phyloP scores from a whole-genome alignment of 1,140 invertebrate species.

The Drosophila takahashii region DNA sequence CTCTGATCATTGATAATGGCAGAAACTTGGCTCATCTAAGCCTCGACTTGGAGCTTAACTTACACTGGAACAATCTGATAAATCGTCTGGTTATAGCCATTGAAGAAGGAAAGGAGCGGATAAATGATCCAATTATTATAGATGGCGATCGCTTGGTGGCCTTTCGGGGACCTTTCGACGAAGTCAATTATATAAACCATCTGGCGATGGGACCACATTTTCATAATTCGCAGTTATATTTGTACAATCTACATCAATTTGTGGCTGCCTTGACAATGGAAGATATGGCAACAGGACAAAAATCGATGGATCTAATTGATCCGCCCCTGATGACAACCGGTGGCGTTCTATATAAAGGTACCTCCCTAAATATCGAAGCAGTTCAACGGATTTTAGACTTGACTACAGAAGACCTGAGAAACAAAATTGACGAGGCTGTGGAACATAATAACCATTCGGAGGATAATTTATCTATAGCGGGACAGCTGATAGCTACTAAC shows the following conservation, averaged over 20 bases:
- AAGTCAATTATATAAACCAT: slow-evolving; percentile 12
- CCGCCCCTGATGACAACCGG: slow-evolving; percentile 56
- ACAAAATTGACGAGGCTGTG: slow-evolving; percentile 28
- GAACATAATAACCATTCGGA: neutral
- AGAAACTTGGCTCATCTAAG: slow-evolving; percentile 13
- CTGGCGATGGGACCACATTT: neutral
- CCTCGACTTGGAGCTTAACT: slow-evolving; percentile 52
- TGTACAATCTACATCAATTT: slow-evolving; percentile 43
- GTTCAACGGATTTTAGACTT: slow-evolving; percentile 30
- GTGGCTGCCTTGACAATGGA: slow-evolving; percentile 38
- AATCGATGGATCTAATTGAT: slow-evolving; percentile 23
- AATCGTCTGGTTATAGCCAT: slow-evolving; percentile 30
- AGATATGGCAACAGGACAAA: slow-evolving; percentile 13
- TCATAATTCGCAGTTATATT: neutral
- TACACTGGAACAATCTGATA: slow-evolving; percentile 54
- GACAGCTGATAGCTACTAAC: slow-evolving; percentile 20
- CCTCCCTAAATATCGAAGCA: slow-evolving; percentile 11
- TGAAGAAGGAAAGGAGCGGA: slow-evolving; percentile 10
- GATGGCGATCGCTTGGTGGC: slow-evolving; percentile 58
- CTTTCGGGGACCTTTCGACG: slow-evolving; percentile 28
- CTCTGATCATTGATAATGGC: slow-evolving; percentile 44
- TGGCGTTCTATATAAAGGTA: slow-evolving; percentile 48
- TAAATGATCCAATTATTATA: slow-evolving; percentile 14
- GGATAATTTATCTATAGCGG: neutral
- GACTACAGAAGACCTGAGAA: slow-evolving; percentile 20